A percentile compares a stretch with the other conserved stretches of the same genome.
Evolutionary conservation across 2,797 vertebrate species (phyloP).

Genomic region (Borostomias antarcticus): DNA sequence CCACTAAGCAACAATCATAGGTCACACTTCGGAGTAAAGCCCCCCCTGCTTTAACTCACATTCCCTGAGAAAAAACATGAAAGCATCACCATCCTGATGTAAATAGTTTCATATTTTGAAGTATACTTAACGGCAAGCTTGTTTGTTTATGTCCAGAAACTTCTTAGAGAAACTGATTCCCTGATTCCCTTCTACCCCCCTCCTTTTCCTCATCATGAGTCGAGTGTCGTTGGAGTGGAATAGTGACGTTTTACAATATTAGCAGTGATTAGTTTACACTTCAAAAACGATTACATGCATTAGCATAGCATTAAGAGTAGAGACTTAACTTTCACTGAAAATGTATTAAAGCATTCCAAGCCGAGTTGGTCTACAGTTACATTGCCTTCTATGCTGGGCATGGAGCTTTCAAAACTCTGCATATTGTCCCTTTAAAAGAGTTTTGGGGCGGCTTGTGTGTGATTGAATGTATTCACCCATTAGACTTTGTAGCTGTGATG

Average conservation of each 20-base stretch:
- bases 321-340: slow-evolving; percentile 33
- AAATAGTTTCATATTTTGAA: too few species aligned
- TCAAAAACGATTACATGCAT: slow-evolving; percentile 42
- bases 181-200: too few species aligned
- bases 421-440: slow-evolving; percentile 71
- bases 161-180: too few species aligned
- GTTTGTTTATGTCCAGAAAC: not conserved
- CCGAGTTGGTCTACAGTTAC: slow-evolving; percentile 42
- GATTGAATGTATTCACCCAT: slow-evolving; percentile 77
- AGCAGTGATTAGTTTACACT: slow-evolving; percentile 27
- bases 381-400: slow-evolving; percentile 46
- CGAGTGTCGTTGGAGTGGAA: not conserved
- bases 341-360: slow-evolving; percentile 22
- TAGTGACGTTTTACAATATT: slow-evolving; percentile 19
- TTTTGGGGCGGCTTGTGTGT: slow-evolving; percentile 56
- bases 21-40: not conserved
- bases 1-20: not conserved
- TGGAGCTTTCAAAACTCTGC: slow-evolving; percentile 56
- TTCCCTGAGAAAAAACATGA: not conserved
- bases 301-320: slow-evolving; percentile 16
- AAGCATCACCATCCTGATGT: too few species aligned
- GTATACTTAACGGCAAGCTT: too few species aligned
- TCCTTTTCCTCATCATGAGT: not conserved
- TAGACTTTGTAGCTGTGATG: slow-evolving; percentile 75
- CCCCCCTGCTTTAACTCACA: too few species aligned